phyloP scores from a whole-genome alignment of 2,888 invertebrate genomes.

The Spisula solida region DNA sequence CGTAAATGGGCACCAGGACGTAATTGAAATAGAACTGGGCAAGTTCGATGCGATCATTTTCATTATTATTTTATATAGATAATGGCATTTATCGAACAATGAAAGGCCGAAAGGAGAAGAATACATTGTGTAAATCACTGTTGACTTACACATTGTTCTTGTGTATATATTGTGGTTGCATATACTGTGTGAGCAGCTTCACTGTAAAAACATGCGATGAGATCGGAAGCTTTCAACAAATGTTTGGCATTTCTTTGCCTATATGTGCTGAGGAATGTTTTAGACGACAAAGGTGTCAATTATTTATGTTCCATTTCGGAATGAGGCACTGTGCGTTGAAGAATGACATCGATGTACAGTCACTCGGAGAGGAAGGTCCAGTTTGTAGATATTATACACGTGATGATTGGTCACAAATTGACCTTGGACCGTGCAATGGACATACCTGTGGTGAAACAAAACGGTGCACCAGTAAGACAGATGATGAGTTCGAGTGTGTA shows the following conservation, averaged over 20 bases:
- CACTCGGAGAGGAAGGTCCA: neutral
- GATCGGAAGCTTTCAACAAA: neutral
- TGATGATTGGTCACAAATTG: neutral
- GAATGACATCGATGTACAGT: neutral
- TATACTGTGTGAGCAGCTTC: neutral
- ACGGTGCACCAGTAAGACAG: slow-evolving; percentile 11
- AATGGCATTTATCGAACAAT: no score
- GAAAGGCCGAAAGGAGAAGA: no score
- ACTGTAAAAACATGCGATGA: neutral
- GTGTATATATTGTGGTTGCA: neutral
- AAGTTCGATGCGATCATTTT: no score
- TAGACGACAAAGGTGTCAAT: neutral
- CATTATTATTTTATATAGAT: no score
- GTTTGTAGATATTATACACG: neutral
- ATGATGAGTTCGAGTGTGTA: neutral
- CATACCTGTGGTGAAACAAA: neutral
- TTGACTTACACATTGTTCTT: neutral
- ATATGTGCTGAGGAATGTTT: slow-evolving; percentile 12
- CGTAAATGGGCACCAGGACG: no score
- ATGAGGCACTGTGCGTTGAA: slow-evolving; percentile 17
- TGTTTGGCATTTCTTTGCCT: neutral
- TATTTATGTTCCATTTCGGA: neutral
- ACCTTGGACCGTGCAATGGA: neutral
- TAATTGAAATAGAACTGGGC: no score
- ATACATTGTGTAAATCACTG: no score